These are phyloP conservation scores for Leucophora obtusa DNA, from an alignment of 2,888 invertebrate genomes.

Conservation along the genomic window DNA sequence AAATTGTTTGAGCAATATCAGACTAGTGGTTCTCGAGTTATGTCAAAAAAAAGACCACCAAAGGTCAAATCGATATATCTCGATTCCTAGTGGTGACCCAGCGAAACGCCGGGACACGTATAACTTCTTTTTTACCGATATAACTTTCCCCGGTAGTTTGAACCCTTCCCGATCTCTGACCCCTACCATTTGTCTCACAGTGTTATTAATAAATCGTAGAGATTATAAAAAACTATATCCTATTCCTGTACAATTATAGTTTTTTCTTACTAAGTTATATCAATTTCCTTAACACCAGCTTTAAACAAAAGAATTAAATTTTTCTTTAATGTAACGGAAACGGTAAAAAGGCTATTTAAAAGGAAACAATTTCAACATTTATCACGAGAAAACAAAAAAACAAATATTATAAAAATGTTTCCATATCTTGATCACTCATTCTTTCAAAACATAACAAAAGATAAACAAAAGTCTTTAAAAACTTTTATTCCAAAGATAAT, in stretches of 20 bases:
- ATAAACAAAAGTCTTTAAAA: constrained; percentile 27
- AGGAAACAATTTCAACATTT: constrained; percentile 7
- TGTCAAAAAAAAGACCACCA: no score
- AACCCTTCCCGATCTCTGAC: no score
- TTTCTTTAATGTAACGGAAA: background rate
- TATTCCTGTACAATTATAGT: background rate
- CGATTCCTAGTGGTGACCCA: no score
- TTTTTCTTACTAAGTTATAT: background rate
- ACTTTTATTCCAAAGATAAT: constrained; percentile 16
- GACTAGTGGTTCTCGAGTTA: no score
- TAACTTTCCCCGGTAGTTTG: no score
- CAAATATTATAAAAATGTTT: no score
- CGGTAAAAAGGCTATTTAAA: background rate
- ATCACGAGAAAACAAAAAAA: background rate
- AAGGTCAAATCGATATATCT: no score
- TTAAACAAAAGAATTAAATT: background rate
- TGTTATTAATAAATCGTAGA: no score
- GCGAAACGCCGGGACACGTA: no score
- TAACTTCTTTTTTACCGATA: no score
- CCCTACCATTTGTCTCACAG: no score
- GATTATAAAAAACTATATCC: background rate
- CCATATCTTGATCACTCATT: background rate
- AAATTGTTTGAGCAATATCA: no score
- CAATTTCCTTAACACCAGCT: background rate
- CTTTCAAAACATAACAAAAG: background rate